phyloP scores from a whole-genome alignment of 2,888 invertebrate species.

The Mantis religiosa region DNA sequence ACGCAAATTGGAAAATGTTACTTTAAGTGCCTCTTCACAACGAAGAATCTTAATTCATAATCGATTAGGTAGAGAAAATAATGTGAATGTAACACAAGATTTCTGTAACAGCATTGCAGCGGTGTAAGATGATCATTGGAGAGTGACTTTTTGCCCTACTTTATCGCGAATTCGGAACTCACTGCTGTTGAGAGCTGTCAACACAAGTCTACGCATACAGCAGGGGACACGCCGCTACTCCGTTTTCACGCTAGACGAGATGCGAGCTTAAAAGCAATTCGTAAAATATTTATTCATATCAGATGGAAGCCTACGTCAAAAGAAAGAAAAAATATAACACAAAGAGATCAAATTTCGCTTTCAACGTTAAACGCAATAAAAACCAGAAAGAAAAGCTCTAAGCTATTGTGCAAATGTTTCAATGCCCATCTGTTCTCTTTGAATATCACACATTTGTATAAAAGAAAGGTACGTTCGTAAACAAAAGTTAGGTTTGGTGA shows the following conservation, averaged over 20 bases:
- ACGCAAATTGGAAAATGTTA: too few species aligned
- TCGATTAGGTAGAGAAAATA: too few species aligned
- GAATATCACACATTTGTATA: not conserved
- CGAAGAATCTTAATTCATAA: too few species aligned
- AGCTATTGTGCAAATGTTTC: not conserved
- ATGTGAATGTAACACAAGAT: too few species aligned
- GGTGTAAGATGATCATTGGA: too few species aligned
- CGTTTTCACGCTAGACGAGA: not conserved
- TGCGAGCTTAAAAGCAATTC: not conserved
- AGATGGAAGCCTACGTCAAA: not conserved
- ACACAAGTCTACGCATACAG: too few species aligned
- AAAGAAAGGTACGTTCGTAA: not conserved
- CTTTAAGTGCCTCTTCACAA: too few species aligned
- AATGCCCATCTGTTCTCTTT: not conserved
- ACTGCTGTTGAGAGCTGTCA: too few species aligned
- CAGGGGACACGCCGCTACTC: too few species aligned
- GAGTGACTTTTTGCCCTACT: too few species aligned
- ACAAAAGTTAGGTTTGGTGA: not conserved
- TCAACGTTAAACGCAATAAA: not conserved
- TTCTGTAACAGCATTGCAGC: too few species aligned
- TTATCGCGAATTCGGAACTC: too few species aligned
- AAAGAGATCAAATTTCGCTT: not conserved
- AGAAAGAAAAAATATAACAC: not conserved
- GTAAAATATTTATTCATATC: not conserved
- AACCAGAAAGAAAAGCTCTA: not conserved